Evolutionary conservation across 2,113 vertebrate genomes (phyloP).

Genomic region (Meriones unguiculatus): DNA sequence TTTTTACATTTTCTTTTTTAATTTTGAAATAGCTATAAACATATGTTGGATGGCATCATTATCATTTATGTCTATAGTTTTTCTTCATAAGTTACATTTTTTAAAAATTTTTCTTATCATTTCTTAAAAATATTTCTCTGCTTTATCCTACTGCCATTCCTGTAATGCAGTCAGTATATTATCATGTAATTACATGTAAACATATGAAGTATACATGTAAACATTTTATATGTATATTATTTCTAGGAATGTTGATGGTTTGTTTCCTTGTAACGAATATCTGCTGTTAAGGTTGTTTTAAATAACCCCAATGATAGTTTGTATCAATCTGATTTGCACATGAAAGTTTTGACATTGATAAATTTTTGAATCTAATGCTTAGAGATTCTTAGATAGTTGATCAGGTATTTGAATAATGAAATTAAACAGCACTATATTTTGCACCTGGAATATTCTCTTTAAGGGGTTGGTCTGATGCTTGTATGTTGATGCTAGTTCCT

Average conservation of each 20-base stretch:
- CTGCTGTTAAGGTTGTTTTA: neutral
- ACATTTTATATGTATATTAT: neutral
- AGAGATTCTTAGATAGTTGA: neutral
- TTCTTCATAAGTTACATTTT: neutral
- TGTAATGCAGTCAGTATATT: neutral
- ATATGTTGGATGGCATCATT: neutral
- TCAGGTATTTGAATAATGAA: neutral
- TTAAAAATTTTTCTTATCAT: neutral
- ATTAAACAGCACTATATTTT: neutral
- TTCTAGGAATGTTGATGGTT: neutral
- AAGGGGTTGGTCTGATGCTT: too few species aligned
- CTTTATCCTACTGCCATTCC: neutral
- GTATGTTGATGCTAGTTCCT: too few species aligned
- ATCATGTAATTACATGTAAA: neutral
- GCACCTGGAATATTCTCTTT: too few species aligned
- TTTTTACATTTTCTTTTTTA: neutral
- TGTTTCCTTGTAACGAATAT: constrained; percentile 5
- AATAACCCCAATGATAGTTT: neutral
- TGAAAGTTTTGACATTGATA: neutral
- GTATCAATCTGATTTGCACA: neutral
- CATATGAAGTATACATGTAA: neutral
- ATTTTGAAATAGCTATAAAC: neutral
- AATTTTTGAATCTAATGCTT: neutral
- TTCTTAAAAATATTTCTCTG: neutral
- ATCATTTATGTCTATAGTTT: neutral